A percentile compares a stretch with the other conserved stretches of the same genome.
phyloP scores from a whole-genome alignment of 2,113 vertebrate genomes.

The Eudyptes chrysolophus region DNA sequence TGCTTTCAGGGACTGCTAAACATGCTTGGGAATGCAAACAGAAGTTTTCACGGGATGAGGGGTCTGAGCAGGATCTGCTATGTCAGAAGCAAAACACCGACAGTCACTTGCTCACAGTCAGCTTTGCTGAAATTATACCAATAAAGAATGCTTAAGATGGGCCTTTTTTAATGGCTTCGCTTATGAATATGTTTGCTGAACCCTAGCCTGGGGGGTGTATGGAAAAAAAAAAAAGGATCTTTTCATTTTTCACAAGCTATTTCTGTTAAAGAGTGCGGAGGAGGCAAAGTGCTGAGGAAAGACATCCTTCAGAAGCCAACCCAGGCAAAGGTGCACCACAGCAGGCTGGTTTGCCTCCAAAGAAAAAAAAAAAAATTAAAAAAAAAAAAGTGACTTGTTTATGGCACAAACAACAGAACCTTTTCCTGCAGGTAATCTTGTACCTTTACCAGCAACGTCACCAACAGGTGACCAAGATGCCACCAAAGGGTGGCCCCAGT shows the following conservation, averaged over 20 bases:
- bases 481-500: background rate
- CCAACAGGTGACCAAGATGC: background rate
- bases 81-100: conserved; percentile 35
- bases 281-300: background rate
- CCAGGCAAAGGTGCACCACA: background rate
- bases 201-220: background rate
- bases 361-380: background rate
- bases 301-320: background rate
- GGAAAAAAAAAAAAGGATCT: background rate
- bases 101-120: background rate
- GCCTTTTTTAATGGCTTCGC: background rate
- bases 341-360: background rate
- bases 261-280: background rate
- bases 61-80: conserved; percentile 8
- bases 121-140: conserved; percentile 1
- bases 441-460: background rate
- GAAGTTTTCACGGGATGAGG: conserved; percentile 12
- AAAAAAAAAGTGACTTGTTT: background rate
- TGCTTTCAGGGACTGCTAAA: conserved; percentile 26
- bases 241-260: conserved; percentile 37
- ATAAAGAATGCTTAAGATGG: background rate
- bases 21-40: conserved; percentile 29
- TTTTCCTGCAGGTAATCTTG: background rate
- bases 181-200: background rate
- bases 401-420: background rate